Base-by-base conservation (phyloP, 2,888 invertebrate species). In the Drosophila longiperda region DNA sequence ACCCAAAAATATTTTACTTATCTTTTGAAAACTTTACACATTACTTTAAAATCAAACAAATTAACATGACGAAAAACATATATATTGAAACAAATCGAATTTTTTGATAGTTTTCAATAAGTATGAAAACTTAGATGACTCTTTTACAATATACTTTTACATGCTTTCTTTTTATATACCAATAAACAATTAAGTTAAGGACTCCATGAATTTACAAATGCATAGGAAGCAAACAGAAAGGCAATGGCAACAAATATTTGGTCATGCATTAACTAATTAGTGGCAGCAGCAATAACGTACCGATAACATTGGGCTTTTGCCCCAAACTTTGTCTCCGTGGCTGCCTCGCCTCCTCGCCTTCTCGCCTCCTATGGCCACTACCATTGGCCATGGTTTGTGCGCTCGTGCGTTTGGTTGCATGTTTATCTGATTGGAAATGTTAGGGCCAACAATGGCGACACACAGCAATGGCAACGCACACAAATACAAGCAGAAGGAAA, bases 251-350 rank as follows among this genome's bases (percentile, higher is more conserved):
- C 73, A 83, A 76, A 80, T 81, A 83, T 88, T 88, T 81, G 78
- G 73, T 59, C 87, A 81, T 87, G 85, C 89, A 88, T 88, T 88
- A 88, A 89, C 88, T 90, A 88, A 88, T 88, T 88, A 88, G 88
- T 83, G 76, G 72, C 57, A 53, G 55, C 66, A 68, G 70, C 65
- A 80, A 71, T 36, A 54, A 57, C 36, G 53, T 63, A 26, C 42
- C 55, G 78, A 74, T 81, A 78, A 63, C 64, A 61, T 62, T 66
- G 67, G 63, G 48, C 55, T 45, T 66, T 33, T 34, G 57, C 20
- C 50, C 42, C 45, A 33, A 53, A 36, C 42, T 32, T n/a, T 38
- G 38, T 17, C 17, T n/a, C n/a, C n/a, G 33, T 12, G 12, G 38
- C 32, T 12, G 45, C 11, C 54, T 12, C n/a, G n/a, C 17, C 20